Conservation (phyloP, 2,888 invertebrate species). For the Aproaerema taeniolella region DNA sequence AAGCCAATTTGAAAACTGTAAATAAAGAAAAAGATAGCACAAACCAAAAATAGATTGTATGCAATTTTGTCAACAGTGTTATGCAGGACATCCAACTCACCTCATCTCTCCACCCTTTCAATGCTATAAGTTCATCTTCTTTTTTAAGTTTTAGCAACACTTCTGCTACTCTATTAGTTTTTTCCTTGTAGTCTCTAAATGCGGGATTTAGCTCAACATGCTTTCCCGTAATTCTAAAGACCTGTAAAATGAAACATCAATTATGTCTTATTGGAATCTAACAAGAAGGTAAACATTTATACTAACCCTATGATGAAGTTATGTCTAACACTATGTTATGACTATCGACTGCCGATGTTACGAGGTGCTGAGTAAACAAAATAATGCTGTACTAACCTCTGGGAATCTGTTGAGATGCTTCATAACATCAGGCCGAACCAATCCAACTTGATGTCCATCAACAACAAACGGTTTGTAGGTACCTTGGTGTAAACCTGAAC, state of each 20-base stretch:
- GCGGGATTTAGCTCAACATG: constrained; percentile 91
- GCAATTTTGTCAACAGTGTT: no score
- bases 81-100: no score
- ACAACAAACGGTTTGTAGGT: constrained; percentile 92
- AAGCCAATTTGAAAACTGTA: no score
- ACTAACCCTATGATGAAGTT: no score
- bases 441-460: constrained; percentile 92
- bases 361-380: no score
- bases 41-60: no score
- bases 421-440: constrained; percentile 90
- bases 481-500: constrained; percentile 83
- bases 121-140: constrained; percentile 86
- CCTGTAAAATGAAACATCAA: constrained; percentile 55
- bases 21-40: no score
- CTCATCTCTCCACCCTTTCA: constrained; percentile 96
- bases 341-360: no score
- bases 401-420: constrained; percentile 88
- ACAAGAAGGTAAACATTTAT: no score
- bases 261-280: background rate
- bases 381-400: no score
- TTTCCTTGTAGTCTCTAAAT: constrained; percentile 89
- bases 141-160: constrained; percentile 86
- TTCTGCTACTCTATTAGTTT: constrained; percentile 86
- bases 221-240: constrained; percentile 83
- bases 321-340: no score